Percentiles rank a stretch among this genome's conserved stretches.
phyloP scores from a whole-genome alignment of 2,797 vertebrate genomes.

The Myiotriccus ornatus region DNA sequence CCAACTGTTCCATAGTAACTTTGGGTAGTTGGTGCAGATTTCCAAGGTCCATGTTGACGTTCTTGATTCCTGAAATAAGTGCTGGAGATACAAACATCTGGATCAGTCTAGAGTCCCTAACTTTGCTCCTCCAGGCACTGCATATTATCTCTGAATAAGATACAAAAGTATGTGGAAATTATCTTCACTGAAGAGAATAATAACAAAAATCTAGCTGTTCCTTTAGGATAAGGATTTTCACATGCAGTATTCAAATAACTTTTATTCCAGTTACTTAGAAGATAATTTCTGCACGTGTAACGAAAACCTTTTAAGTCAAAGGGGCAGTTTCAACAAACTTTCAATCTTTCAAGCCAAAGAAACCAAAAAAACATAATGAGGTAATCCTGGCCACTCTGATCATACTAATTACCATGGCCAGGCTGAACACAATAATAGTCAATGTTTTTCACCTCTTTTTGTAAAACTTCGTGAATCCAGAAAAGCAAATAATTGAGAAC shows the following conservation, averaged over 20 bases:
- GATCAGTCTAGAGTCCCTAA: background rate
- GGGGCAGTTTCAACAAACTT: background rate
- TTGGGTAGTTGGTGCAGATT: background rate
- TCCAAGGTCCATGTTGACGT: background rate
- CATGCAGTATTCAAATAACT: background rate
- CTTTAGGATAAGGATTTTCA: background rate
- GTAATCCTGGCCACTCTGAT: background rate
- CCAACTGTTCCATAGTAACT: background rate
- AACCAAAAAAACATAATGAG: background rate
- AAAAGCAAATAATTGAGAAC: background rate
- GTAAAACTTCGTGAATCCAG: background rate
- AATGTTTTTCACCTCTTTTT: background rate
- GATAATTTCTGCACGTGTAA: background rate
- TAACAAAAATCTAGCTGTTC: background rate
- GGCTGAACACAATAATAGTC: background rate
- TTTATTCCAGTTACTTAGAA: background rate
- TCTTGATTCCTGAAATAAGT: background rate
- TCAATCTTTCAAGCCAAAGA: background rate
- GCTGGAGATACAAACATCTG: background rate
- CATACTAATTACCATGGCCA: background rate
- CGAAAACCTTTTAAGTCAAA: background rate
- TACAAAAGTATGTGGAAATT: background rate
- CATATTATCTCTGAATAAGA: background rate
- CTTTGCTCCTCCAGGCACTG: background rate
- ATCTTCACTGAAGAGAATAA: background rate